Base-by-base conservation (phyloP, 2,797 vertebrate species). In the Mormyrops boulengeri region DNA sequence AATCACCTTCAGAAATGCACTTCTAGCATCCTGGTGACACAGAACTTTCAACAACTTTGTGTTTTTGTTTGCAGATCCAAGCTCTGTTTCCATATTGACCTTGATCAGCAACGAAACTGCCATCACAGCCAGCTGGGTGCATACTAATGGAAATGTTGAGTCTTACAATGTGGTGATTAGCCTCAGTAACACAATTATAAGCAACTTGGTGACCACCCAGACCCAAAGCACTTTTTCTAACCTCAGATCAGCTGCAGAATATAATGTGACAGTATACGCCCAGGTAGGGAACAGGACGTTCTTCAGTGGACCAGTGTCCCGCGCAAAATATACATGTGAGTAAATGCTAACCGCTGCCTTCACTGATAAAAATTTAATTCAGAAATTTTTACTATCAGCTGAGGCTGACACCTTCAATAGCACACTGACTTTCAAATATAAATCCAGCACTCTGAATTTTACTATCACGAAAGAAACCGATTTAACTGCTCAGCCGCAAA, bases 281-380 rank as follows among this genome's bases (percentile, higher is more conserved):
- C 41, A 62, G 57, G 52, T 89, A 19, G 30, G 4, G 0, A 88
- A 4, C 0, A 53, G 88, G 30, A 0, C 3, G 8, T 0, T 49
- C 0, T 0, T 0, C 0, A 90, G 95, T 62, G 0, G 0, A 0
- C 0, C 0, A 2, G 2, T 0, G 17, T 0, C 0, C 0, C 0
- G 0, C 0, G 34, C 0, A 26, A 1, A 0, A 0, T 94, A 89
- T 89, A 96, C 96, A 7, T 0, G 96, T 96, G 90, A 96, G 96
- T 94, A n/a, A 2, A 53, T 62, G 47, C 47, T 60, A 17, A 47
- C 2, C 30, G 0, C 8, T 88, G 34, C 9, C 38, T 88, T 62
- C 34, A 44, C 38, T 30, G 88, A 34, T 57, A 26, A 26, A 26
- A 50, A 50, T 8, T 49, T 22, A 0, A 47, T 85, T 85, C 80